Evolutionary conservation across 2,797 vertebrate genomes (phyloP), one percentile per base, ranked within the genome.

Genomic region (Pseudopleuronectes americanus): DNA sequence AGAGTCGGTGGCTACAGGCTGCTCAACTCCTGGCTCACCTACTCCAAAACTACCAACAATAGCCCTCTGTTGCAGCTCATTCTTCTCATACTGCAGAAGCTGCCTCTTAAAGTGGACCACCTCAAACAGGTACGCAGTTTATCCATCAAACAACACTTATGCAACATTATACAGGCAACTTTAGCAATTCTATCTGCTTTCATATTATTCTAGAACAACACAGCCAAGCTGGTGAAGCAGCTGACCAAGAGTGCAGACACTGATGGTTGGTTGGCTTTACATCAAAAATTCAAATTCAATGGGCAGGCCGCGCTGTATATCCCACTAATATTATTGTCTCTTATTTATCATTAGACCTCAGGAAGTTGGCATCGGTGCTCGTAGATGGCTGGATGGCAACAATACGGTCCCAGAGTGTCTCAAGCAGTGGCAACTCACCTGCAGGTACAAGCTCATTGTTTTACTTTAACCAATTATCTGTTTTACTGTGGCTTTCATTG

Each of bases 331-430:
- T 36, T 14, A 2, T 22, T 38, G 3, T 64, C 13, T 57, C 38
- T 65, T 28, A 8, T 67, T 69, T 4, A 8, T 45, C 19, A 16
- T 16, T 71, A 99, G 97, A 98, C 3, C 87, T 99, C 69, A 94
- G 96, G 69, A 97, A 96, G 83, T 74, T 98, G 64, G 96, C 97
- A 0, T 92, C 93, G 0, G 94, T 97, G 70, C 92, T 98, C 0
- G 97, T 99, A n/a, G 95, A 96, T 0, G 96, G 96, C 68, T 99
- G 97, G 97, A 99, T 99, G 97, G 96, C 95, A 0, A 97, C 96
- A 1, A 98, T 99, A 73, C 96, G 96, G 14, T 97, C 97, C 38
- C 97, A 99, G 84, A 99, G 97, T 4, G 83, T 94, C 1, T 92
- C 95, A 0, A 89, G 94, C 75, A 95, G 93, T 4, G 48, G 64